phyloP scores from a whole-genome alignment of 2,113 vertebrate genomes.

The Prietella phreatophila region DNA sequence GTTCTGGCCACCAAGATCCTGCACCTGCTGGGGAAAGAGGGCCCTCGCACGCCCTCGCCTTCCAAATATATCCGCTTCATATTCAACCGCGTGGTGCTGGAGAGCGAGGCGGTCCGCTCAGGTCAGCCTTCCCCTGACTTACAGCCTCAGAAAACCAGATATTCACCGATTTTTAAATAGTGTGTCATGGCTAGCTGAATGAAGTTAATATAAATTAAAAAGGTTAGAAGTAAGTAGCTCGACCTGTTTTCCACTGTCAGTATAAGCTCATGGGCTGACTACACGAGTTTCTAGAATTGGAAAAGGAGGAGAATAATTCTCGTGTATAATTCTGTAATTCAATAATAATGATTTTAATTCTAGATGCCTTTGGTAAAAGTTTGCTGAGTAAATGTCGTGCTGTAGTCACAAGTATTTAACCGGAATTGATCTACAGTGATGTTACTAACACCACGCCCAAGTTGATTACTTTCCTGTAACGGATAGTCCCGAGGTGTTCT shows the following conservation, averaged over 20 bases:
- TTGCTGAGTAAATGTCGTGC: background rate
- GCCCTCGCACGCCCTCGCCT: conserved; percentile 84
- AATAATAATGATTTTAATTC: too few relatives aligned
- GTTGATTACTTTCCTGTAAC: background rate
- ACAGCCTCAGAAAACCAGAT: background rate
- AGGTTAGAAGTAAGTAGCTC: background rate
- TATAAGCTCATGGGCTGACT: background rate
- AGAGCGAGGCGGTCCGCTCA: conserved; percentile 93
- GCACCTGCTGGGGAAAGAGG: conserved; percentile 93
- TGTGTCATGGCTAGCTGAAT: background rate
- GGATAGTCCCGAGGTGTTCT: background rate
- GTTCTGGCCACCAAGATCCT: conserved; percentile 97
- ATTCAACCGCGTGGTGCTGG: conserved; percentile 96
- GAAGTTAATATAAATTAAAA: background rate
- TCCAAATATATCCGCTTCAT: conserved; percentile 99
- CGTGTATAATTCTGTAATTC: too few relatives aligned
- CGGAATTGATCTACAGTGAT: background rate
- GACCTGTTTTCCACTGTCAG: background rate
- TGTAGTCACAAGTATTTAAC: background rate
- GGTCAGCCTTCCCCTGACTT: conserved; percentile 68
- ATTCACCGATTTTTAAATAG: background rate
- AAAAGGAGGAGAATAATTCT: too few relatives aligned
- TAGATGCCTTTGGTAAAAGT: too few relatives aligned
- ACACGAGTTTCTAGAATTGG: too few relatives aligned
- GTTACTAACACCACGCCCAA: background rate